A percentile compares a stretch with the other conserved stretches of the same genome.
Conservation (phyloP, 2,888 invertebrate genomes). For the Ceraclea dissimilis region DNA sequence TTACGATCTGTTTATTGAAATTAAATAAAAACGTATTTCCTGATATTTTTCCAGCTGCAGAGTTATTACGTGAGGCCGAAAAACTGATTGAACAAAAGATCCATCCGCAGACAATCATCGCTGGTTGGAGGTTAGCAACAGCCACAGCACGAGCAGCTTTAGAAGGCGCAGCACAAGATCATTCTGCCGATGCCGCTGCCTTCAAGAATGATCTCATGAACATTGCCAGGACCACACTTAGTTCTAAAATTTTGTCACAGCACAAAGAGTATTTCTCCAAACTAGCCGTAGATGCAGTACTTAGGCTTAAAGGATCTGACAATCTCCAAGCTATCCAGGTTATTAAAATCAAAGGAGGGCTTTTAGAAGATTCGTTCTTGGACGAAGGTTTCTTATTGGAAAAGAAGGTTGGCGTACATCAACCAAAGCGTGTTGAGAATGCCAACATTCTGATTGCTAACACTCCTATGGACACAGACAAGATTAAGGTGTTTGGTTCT, state of each 20-base stretch:
- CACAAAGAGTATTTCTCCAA: slow-evolving; percentile 95
- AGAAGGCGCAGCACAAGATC: slow-evolving; percentile 69
- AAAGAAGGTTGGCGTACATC: slow-evolving; percentile 96
- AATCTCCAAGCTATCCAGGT: slow-evolving; percentile 95
- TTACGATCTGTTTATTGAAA: too few relatives aligned
- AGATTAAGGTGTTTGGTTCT: slow-evolving; percentile 98
- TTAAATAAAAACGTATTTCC: too few relatives aligned
- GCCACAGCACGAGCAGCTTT: slow-evolving; percentile 80
- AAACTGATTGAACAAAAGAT: slow-evolving; percentile 87
- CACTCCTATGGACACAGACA: slow-evolving; percentile 99
- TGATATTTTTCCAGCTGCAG: slow-evolving; percentile 73
- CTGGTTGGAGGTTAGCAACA: slow-evolving; percentile 89
- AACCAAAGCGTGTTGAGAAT: slow-evolving; percentile 92
- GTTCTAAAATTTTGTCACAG: slow-evolving; percentile 95
- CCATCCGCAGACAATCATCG: slow-evolving; percentile 96
- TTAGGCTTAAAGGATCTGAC: slow-evolving; percentile 91
- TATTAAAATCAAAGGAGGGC: slow-evolving; percentile 93
- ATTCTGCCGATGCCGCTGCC: slow-evolving; percentile 67
- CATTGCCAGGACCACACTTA: slow-evolving; percentile 94
- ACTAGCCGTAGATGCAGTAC: slow-evolving; percentile 90
- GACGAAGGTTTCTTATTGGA: slow-evolving; percentile 93
- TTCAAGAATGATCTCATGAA: slow-evolving; percentile 88
- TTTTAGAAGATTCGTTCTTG: slow-evolving; percentile 89
- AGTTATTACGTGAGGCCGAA: slow-evolving; percentile 92
- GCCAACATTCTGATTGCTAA: slow-evolving; percentile 97